phyloP scores from a whole-genome alignment of 2,113 vertebrate species.

The Montifringilla adamsi region DNA sequence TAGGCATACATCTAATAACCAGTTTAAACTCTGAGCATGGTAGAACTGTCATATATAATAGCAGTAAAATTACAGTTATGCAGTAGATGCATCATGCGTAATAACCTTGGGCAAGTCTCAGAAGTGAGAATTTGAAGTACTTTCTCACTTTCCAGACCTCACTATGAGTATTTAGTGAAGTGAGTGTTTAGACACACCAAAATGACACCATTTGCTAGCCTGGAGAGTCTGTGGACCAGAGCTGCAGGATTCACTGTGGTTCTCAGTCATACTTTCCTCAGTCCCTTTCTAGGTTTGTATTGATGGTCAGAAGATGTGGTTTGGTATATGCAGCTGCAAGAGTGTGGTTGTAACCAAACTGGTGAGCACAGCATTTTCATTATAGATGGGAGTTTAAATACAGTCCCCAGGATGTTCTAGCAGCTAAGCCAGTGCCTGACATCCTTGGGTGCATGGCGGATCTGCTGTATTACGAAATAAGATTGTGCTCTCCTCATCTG shows the following conservation, averaged over 20 bases:
- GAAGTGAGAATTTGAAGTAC: background rate
- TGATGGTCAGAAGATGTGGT: background rate
- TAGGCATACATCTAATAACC: background rate
- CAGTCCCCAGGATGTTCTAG: background rate
- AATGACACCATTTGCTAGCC: background rate
- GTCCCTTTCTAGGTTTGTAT: background rate
- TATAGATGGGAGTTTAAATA: background rate
- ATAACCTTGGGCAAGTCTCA: background rate
- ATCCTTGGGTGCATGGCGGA: background rate
- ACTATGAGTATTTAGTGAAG: background rate
- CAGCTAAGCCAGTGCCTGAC: background rate
- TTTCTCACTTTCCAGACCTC: background rate
- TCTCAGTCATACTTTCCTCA: background rate
- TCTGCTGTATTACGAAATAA: background rate
- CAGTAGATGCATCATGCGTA: background rate
- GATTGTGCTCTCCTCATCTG: accelerated
- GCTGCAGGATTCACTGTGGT: background rate
- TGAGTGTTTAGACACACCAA: background rate
- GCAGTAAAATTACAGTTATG: background rate
- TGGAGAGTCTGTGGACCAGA: background rate
- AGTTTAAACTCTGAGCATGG: background rate
- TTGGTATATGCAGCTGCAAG: background rate
- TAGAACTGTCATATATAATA: background rate
- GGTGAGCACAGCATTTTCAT: background rate
- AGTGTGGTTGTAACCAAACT: background rate